A percentile compares a stretch with the other conserved stretches of the same genome.
These are phyloP conservation scores for Myotis brandtii DNA, from an alignment of 2,113 vertebrate genomes.

Conservation along the genomic window DNA sequence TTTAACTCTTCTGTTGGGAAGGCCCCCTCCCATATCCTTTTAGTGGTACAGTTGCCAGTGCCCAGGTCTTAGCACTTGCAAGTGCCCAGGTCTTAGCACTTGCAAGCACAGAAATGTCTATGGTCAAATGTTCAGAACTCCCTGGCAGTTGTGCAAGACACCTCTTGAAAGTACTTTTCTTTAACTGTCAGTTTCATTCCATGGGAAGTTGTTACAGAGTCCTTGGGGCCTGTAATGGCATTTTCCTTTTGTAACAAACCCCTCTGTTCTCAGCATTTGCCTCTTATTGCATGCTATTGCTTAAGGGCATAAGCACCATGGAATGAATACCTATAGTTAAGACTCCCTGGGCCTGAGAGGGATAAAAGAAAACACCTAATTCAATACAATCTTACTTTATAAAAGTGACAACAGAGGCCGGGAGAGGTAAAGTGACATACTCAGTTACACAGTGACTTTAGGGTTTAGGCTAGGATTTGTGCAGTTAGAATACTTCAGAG, in stretches of 20 bases:
- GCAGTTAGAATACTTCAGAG: background rate
- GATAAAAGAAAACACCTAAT: conserved; percentile 2
- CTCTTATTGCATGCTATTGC: background rate
- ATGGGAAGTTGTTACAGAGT: background rate
- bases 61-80: background rate
- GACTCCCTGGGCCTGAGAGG: background rate
- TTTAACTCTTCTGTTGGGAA: background rate
- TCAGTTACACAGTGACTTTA: background rate
- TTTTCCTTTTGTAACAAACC: background rate
- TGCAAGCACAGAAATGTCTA: background rate
- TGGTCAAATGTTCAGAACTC: background rate
- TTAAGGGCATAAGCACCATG: background rate
- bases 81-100: background rate
- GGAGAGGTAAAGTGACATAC: background rate
- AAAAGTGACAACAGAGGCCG: background rate
- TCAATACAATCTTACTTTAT: background rate
- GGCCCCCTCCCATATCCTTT: background rate
- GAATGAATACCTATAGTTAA: background rate
- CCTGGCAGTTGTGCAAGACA: background rate
- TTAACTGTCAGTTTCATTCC: conserved; percentile 1
- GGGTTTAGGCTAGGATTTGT: background rate
- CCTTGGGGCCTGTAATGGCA: background rate
- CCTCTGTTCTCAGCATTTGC: background rate
- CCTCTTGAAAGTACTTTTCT: conserved; percentile 14
- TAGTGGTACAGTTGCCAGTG: background rate